Evolutionary conservation across 2,888 invertebrate genomes (phyloP).

Genomic region (Cephalotes varians): DNA sequence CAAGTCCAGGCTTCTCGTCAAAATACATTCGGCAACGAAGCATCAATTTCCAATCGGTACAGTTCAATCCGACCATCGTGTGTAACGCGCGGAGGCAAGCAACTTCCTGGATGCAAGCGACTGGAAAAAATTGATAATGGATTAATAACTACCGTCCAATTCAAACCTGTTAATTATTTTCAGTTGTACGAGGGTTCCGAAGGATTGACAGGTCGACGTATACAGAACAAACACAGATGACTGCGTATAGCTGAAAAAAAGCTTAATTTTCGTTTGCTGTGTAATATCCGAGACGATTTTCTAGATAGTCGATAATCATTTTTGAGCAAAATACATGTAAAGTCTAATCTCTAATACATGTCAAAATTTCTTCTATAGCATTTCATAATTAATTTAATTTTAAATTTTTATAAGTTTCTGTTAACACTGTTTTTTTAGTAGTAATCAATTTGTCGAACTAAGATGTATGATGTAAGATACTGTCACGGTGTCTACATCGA

Average conservation of each 20-base stretch:
- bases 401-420: background rate
- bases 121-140: constrained; percentile 63
- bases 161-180: constrained; percentile 65
- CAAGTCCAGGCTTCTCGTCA: constrained; percentile 59
- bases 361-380: too few relatives aligned
- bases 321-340: background rate
- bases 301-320: background rate
- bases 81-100: constrained; percentile 33
- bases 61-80: constrained; percentile 49
- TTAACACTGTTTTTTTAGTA: background rate
- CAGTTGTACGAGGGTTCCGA: constrained; percentile 46
- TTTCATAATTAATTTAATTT: too few relatives aligned
- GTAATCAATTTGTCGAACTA: background rate
- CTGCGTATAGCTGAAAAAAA: constrained; percentile 33
- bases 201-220: constrained; percentile 54
- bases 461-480: background rate
- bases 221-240: constrained; percentile 9
- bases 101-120: constrained; percentile 15
- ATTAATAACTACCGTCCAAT: constrained; percentile 63
- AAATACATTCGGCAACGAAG: constrained; percentile 63
- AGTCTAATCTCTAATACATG: too few relatives aligned
- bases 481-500: constrained; percentile 1
- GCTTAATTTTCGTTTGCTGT: constrained; percentile 60
- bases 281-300: constrained; percentile 21
- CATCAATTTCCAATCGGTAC: constrained; percentile 61